Percentiles rank a stretch among this genome's conserved stretches.
These are phyloP conservation scores for Hassar affinis DNA, from an alignment of 2,113 vertebrate genomes.

Conservation along the genomic window DNA sequence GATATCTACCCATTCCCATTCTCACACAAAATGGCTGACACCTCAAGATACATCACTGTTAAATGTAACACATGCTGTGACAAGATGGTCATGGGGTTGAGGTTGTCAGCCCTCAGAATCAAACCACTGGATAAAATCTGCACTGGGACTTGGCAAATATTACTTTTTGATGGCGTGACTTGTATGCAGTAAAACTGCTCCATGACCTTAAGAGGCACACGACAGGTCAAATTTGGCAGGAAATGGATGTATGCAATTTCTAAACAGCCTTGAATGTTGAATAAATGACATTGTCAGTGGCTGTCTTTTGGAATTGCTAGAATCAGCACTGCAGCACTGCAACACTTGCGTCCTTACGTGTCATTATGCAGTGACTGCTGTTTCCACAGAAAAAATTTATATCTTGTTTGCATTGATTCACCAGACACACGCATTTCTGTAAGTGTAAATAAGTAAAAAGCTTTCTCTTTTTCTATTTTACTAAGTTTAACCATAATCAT, in stretches of 20 bases:
- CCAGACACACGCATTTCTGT: background rate
- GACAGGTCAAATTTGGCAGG: slow-evolving; percentile 33
- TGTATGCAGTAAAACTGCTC: slow-evolving; percentile 25
- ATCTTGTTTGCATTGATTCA: background rate
- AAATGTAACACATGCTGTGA: slow-evolving; percentile 12
- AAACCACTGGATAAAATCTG: slow-evolving; percentile 22
- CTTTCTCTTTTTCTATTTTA: too few species aligned
- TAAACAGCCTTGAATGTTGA: slow-evolving; percentile 26
- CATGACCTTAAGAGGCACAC: slow-evolving; percentile 15
- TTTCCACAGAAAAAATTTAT: background rate
- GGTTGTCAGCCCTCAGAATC: slow-evolving; percentile 17
- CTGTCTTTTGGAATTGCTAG: slow-evolving; percentile 1
- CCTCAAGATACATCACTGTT: slow-evolving; percentile 7
- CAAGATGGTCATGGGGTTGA: too few species aligned
- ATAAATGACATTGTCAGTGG: slow-evolving; percentile 15
- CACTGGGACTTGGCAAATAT: slow-evolving; percentile 29
- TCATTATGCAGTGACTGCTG: background rate
- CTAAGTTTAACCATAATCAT: background rate
- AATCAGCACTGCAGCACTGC: slow-evolving; percentile 3
- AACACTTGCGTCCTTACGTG: background rate
- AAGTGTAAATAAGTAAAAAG: background rate
- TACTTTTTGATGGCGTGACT: slow-evolving; percentile 5
- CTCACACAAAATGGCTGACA: slow-evolving; percentile 30
- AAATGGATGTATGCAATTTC: slow-evolving; percentile 24
- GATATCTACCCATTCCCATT: background rate